Base-by-base conservation (phyloP, 53 echinoderm and acorn worm species). In the Paracentrotus lividus region DNA sequence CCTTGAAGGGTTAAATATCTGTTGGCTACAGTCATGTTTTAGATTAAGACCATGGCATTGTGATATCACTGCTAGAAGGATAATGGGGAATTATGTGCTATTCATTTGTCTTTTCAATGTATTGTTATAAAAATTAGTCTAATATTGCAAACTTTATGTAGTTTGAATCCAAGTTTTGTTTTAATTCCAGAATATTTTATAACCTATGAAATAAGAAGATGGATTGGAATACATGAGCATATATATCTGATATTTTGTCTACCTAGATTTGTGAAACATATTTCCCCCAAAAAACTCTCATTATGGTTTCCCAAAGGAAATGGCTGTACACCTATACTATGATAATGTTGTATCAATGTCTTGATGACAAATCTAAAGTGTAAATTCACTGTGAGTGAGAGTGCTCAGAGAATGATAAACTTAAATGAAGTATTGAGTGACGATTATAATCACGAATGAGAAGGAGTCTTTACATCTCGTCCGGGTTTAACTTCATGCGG, bases 11-110 rank as follows among this genome's bases (percentile, higher is more conserved):
- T 72, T 72, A 49, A 47, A 49, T 26, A 27, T 47, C 81, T 27
- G 4, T 45, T 5, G 47, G 47, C 81, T 26, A 5, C 24, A 47
- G 81, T 47, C 47, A 47, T 47, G 47, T 47, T 24, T n/a, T n/a
- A 81, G 49, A 2, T 45, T 42, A n/a, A n/a, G 47, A 47, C 81
- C 49, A 81, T 81, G 81, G 9, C 44, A 81, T 81, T 81, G 81
- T 49, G 21, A 81, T 81, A 81, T 81, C 49, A 5, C n/a, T 27
- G n/a, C n/a, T 47, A 34, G 23, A 76, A 26, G 36, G 40, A 40
- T 76, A 16, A 40, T 38, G 3, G 12, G 81, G 47, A 47, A 81
- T 81, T 45, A 47, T 45, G 81, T 26, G 81, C 44, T 81, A 81
- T 47, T 81, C 44, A 26, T 81, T 47, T 47, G 47, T 45, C 4